Evolutionary conservation across 2,888 invertebrate genomes (phyloP), one percentile per base, ranked within the genome.

Genomic region (Diaperis boleti): DNA sequence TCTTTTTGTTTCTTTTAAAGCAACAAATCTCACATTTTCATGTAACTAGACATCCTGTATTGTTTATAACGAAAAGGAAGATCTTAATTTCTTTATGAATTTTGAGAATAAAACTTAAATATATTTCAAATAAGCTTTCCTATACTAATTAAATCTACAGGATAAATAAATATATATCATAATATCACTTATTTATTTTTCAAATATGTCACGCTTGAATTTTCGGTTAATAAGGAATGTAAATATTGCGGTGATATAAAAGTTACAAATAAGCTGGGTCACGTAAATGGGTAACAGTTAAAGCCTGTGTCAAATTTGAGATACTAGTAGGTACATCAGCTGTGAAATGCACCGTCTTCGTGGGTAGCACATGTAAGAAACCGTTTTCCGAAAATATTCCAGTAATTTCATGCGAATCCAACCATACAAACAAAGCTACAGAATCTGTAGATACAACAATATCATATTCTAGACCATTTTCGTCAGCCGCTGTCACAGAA

Each of bases 311-410:
- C n/a, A 81, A 64, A 20, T 70, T 66, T 14, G 67, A 69, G 59
- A 59, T 8, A 70, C 68, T 14, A 67, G 68, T 6, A 10, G 63
- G 37, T 41, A 66, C 61, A n/a, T 72, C 64, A 35, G 76, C 66
- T 11, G 63, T 59, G 62, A 81, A 79, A 13, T 67, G 65, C 2
- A 79, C 66, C 6, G 54, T 73, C 64, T 72, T 77, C 2, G 20
- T 60, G 10, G 65, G 33, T 14, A 63, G 68, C 14, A 78, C 68
- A 71, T 73, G 76, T 20, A 79, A 42, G 63, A 94, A 89, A 0
- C 94, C 94, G 79, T 95, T 94, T 68, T 92, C 88, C 0, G 89
- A 88, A 78, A 94, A 94, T 60, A 80, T 82, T 1, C 94, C 94
- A 8, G 74, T 77, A 31, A 82, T 75, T 1, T 79, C 76, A 1